Evolutionary conservation across 2,797 vertebrate genomes (phyloP), one percentile per base, ranked within the genome.

Genomic region (Acrossocheilus wenchowensis): DNA sequence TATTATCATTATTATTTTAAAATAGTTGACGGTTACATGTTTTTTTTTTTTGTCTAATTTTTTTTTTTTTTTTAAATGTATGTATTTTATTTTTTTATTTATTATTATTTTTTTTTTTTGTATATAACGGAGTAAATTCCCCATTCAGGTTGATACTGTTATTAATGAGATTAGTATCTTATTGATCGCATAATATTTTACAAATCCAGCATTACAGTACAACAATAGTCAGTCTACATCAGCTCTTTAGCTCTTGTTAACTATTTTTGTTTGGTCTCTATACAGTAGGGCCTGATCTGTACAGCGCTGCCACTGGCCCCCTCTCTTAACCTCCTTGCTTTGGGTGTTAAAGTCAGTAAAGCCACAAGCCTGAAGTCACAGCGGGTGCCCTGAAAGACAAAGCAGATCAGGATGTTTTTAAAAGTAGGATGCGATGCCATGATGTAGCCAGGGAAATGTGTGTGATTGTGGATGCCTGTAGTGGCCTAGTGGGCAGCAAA

Each of bases 391-490:
- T 23, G 41, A 57, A 74, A 9, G 50, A 79, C 54, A 60, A 80
- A 85, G 86, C 69, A 83, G 68, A 79, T 84, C 50, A 23, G 41
- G 45, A 30, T 85, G 79, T 71, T 78, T 88, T 82, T 68, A 45
- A 45, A 45, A 45, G 43, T 45, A 9, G 43, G 43, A 10, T 45
- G 43, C 9, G 10, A 45, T 45, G 9, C 43, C 0, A 2, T 45
- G 43, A 45, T 45, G 43, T 45, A 45, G 43, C 43, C 43, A 45
- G 43, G 41, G 41, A 43, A 9, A 23, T 82, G 68, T 77, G 54
- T 77, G 26, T 87, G 72, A 72, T 72, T 86, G 23, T 77, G 75
- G 69, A 77, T 36, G 50, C 3, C 50, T 19, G 10, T 66, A 74
- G 23, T 57, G 52, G 36, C 57, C 64, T 8, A 43, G 60, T 81